phyloP scores from a whole-genome alignment of 2,888 invertebrate genomes.

The Anoncus sp. region DNA sequence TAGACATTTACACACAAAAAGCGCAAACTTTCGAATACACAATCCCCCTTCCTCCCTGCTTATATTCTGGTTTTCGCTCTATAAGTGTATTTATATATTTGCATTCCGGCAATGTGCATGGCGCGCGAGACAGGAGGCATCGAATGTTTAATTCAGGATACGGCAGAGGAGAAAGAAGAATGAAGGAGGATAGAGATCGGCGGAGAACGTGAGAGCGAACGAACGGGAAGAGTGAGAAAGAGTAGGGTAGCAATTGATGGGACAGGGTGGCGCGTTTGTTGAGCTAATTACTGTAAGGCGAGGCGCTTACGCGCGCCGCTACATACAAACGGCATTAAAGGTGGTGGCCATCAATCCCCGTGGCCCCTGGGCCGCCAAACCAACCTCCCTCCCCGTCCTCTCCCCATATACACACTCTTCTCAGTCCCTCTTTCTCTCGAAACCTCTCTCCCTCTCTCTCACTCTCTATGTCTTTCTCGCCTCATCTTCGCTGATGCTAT shows the following conservation, averaged over 20 bases:
- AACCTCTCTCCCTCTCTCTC: conserved; percentile 34
- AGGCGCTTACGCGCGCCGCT: conserved; percentile 82
- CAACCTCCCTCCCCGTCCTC: conserved; percentile 36
- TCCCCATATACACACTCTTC: conserved; percentile 38
- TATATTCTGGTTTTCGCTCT: conserved; percentile 53
- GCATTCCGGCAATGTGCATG: conserved; percentile 79
- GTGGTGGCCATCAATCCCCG: conserved; percentile 81
- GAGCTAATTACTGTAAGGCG: conserved; percentile 83
- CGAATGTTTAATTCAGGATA: conserved; percentile 83
- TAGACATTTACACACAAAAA: conserved; percentile 49
- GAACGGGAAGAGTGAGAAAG: conserved; percentile 61
- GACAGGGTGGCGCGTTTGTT: conserved; percentile 83
- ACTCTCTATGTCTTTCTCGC: too few relatives aligned
- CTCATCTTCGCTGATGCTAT: conserved; percentile 42
- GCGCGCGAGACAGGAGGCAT: conserved; percentile 81
- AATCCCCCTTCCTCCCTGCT: conserved; percentile 23
- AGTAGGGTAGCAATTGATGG: conserved; percentile 82
- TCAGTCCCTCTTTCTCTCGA: background rate
- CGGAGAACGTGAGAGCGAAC: conserved; percentile 63
- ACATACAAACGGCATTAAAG: conserved; percentile 83
- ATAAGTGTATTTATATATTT: conserved; percentile 75
- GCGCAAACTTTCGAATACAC: conserved; percentile 37
- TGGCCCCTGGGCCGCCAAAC: conserved; percentile 58
- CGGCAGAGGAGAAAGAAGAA: conserved; percentile 63
- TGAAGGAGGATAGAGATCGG: conserved; percentile 54